phyloP scores from a whole-genome alignment of 2,888 invertebrate genomes.

The Criorhina ranunculi region DNA sequence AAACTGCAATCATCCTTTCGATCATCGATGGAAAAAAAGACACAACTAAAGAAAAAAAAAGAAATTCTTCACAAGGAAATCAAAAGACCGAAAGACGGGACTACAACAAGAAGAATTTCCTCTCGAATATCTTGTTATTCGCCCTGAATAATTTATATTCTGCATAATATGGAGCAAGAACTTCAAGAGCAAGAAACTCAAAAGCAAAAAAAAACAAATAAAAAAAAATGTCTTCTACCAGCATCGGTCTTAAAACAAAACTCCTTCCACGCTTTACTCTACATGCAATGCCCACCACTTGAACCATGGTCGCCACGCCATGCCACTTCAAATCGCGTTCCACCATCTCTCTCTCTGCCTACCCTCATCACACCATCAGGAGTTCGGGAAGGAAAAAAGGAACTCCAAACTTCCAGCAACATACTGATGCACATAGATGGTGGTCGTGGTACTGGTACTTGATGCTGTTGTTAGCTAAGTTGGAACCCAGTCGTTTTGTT shows the following conservation, averaged over 20 bases:
- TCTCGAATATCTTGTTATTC: slow-evolving; percentile 72
- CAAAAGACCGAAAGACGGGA: slow-evolving; percentile 44
- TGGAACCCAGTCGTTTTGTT: slow-evolving; percentile 6
- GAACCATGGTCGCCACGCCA: slow-evolving; percentile 58
- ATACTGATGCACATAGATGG: slow-evolving; percentile 55
- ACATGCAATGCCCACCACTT: slow-evolving; percentile 46
- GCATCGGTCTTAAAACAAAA: slow-evolving; percentile 47
- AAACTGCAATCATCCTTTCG: slow-evolving; percentile 57
- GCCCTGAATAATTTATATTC: slow-evolving; percentile 76
- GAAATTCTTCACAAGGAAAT: slow-evolving; percentile 42
- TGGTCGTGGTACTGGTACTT: slow-evolving; percentile 44
- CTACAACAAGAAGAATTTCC: slow-evolving; percentile 48
- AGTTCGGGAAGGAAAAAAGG: slow-evolving; percentile 14
- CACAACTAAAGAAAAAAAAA: slow-evolving; percentile 10
- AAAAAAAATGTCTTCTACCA: slow-evolving; percentile 29
- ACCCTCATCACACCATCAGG: slow-evolving; percentile 4
- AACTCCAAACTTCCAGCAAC: slow-evolving; percentile 40
- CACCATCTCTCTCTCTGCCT: slow-evolving; percentile 27
- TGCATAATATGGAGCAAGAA: slow-evolving; percentile 76
- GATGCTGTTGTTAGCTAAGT: slow-evolving; percentile 48
- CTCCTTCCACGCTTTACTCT: slow-evolving; percentile 14
- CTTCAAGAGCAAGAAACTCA: slow-evolving; percentile 32
- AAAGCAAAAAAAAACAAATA: slow-evolving; percentile 22
- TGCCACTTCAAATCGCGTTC: slow-evolving; percentile 54
- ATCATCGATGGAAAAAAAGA: slow-evolving; percentile 37